Base-by-base conservation (phyloP, 2,797 vertebrate genomes). In the Sorex maritimensis region DNA sequence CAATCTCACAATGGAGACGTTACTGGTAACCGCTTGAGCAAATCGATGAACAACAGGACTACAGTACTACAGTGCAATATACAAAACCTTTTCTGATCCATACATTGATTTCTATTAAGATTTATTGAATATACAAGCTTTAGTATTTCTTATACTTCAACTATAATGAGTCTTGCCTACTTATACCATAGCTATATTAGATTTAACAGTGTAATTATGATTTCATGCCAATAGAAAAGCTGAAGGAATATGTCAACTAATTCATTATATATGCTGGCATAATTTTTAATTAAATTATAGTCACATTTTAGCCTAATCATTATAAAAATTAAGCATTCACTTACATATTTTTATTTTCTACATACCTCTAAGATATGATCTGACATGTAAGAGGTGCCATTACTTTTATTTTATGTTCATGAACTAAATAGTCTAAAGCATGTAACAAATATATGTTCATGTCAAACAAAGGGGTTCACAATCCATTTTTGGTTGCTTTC, bases 281-380 rank as follows among this genome's bases (percentile, higher is more conserved):
- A 74, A 86, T 52, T 88, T 94, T 87, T 63, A 92, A 95, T 87
- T 87, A 83, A 93, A 15, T 67, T 21, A 30, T 90, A 80, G 72
- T 87, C 63, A 90, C 44, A 72, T 90, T 93, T 89, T 83, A 92
- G 61, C 41, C 72, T 44, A 74, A 73, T 86, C 52, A 49, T 46
- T 55, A 80, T 67, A 79, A 81, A 80, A 87, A 92, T 71, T n/a
- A 93, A 26, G 6, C n/a, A 77, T 77, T 72, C 46, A 38, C 13
- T 7, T 44, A 44, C 41, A 5, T 44, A 34, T 44, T 44, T 44
- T 44, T 44, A 44, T 44, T 44, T 44, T 44, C 67, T 86, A 81
- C 79, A 67, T 81, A 52, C 72, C 86, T 86, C n/a, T 49, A n/a
- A 81, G 38, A 83, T 65, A 83, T 26, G 21, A 80, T 21, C 63